Percentiles rank a stretch among this genome's conserved stretches.
These are phyloP conservation scores for Cyprinella venusta DNA, from an alignment of 2,797 vertebrate species.

Conservation along the genomic window DNA sequence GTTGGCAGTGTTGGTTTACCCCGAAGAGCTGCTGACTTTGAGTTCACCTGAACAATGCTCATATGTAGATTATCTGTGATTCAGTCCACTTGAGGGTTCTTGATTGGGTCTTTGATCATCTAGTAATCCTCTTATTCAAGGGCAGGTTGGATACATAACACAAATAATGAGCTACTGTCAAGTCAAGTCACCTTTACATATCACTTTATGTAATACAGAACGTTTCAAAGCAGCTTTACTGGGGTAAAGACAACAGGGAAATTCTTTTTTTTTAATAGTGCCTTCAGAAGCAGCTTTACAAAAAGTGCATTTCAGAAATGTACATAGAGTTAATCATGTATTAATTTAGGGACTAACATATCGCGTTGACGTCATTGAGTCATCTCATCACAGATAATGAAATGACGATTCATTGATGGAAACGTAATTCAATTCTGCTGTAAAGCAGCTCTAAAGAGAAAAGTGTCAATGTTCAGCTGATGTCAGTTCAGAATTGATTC, in stretches of 20 bases:
- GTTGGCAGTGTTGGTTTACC: constrained; percentile 13
- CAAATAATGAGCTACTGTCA: constrained; percentile 26
- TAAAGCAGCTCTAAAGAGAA: not conserved
- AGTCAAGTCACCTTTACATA: not conserved
- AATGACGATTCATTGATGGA: not conserved
- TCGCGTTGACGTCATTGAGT: too few species aligned
- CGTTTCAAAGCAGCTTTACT: not conserved
- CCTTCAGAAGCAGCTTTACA: too few species aligned
- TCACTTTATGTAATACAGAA: not conserved
- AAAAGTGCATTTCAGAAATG: too few species aligned
- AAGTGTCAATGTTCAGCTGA: not conserved
- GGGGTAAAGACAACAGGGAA: not conserved
- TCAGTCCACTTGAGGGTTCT: not conserved
- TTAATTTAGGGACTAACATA: too few species aligned
- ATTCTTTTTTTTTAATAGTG: too few species aligned
- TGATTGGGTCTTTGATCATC: constrained; percentile 13
- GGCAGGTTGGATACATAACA: constrained; percentile 5
- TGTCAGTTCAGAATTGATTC: not conserved
- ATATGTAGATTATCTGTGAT: constrained; percentile 24
- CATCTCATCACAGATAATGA: too few species aligned
- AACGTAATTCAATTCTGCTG: not conserved
- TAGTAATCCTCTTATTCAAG: constrained; percentile 13
- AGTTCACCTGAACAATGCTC: constrained; percentile 1
- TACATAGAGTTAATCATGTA: too few species aligned
- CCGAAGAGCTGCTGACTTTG: constrained; percentile 3